These are phyloP conservation scores for Andrena bucephala DNA, from an alignment of 2,888 invertebrate species.

Conservation along the genomic window DNA sequence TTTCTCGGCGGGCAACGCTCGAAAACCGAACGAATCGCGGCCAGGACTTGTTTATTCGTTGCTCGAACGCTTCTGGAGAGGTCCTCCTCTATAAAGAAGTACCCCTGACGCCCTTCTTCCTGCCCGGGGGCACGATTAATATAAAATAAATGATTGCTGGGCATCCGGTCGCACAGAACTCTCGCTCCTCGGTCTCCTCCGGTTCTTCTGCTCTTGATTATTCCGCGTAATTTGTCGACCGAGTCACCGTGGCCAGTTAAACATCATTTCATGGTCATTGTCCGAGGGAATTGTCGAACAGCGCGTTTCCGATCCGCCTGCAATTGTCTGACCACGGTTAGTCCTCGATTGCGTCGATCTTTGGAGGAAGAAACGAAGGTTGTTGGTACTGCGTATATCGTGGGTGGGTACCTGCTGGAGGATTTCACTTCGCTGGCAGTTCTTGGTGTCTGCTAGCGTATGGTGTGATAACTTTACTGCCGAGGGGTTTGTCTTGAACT, in stretches of 20 bases:
- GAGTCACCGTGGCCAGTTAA: constrained; percentile 83
- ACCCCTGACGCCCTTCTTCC: constrained; percentile 76
- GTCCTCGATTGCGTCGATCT: constrained; percentile 38
- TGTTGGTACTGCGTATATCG: too few species aligned
- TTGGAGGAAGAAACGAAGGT: constrained; percentile 6
- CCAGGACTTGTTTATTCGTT: constrained; percentile 63
- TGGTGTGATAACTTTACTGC: background rate
- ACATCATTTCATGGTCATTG: constrained; percentile 84
- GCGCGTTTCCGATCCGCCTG: constrained; percentile 64
- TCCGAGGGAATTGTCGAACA: constrained; percentile 80
- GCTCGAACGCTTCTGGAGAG: constrained; percentile 15
- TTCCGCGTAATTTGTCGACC: constrained; percentile 84
- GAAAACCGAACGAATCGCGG: constrained; percentile 70
- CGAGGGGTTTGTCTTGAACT: background rate
- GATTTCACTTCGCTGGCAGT: background rate
- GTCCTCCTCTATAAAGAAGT: constrained; percentile 22
- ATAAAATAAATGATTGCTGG: constrained; percentile 84
- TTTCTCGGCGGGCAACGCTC: constrained; percentile 67
- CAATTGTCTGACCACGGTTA: constrained; percentile 57
- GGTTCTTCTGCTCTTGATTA: constrained; percentile 74
- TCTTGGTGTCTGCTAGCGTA: background rate
- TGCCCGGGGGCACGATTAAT: constrained; percentile 82
- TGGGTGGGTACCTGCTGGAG: too few species aligned
- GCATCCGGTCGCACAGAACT: constrained; percentile 83
- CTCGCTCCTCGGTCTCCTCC: constrained; percentile 50